These are phyloP conservation scores for Calycopis cecrops DNA, from an alignment of 1,140 invertebrate species.

Conservation along the genomic window DNA sequence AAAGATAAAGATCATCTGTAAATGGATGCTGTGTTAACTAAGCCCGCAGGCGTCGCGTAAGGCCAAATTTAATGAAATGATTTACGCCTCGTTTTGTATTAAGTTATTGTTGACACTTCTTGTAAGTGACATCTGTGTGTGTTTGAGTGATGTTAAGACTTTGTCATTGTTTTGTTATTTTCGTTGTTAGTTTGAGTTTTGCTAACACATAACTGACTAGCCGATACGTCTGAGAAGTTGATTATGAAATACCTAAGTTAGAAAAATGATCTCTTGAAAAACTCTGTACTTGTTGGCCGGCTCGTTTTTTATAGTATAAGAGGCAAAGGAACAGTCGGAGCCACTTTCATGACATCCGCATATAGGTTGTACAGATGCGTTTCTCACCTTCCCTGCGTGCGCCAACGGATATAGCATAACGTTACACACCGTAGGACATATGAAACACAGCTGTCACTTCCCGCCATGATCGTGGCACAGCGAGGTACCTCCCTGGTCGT, in stretches of 20 bases:
- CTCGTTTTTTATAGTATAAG: too few species aligned
- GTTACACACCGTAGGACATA: too few species aligned
- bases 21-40: slow-evolving; percentile 36
- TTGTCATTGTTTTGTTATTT: not conserved
- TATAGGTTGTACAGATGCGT: too few species aligned
- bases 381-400: too few species aligned
- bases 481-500: too few species aligned
- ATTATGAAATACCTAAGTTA: not conserved
- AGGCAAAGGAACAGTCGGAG: too few species aligned
- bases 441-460: too few species aligned
- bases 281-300: too few species aligned
- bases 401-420: too few species aligned
- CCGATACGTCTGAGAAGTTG: not conserved
- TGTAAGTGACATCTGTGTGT: slow-evolving; percentile 28
- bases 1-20: slow-evolving; percentile 22
- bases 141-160: slow-evolving; percentile 38
- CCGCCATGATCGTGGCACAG: too few species aligned
- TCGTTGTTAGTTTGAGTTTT: not conserved
- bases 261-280: too few species aligned
- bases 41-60: slow-evolving; percentile 45
- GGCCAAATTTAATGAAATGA: slow-evolving; percentile 55
- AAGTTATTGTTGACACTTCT: slow-evolving; percentile 50
- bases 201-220: not conserved
- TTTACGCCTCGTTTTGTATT: slow-evolving; percentile 56
- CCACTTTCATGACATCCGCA: too few species aligned